Conservation (phyloP, 2,797 vertebrate genomes). For the Gallinago stenura region DNA sequence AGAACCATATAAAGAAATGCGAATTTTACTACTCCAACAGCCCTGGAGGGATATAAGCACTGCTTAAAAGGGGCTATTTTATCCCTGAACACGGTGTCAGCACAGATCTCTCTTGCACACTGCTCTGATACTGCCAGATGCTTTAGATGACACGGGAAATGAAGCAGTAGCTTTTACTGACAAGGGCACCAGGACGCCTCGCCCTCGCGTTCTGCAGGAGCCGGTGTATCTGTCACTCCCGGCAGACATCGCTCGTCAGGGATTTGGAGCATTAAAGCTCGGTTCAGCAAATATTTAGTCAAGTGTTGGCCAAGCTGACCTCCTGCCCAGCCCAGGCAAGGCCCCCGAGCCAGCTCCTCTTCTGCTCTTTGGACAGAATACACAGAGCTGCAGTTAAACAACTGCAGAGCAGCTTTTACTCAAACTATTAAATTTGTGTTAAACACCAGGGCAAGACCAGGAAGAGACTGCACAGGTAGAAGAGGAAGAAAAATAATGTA, state of each 20-base stretch:
- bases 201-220: background rate
- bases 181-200: background rate
- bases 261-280: background rate
- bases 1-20: rapidly evolving
- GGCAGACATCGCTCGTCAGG: rapidly evolving
- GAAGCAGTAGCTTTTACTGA: background rate
- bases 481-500: background rate
- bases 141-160: background rate
- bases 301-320: background rate
- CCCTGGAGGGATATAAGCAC: background rate
- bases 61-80: background rate
- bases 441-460: background rate
- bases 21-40: background rate
- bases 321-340: background rate
- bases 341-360: background rate
- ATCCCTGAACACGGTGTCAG: rapidly evolving
- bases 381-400: too few relatives aligned
- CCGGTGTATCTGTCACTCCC: background rate
- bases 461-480: background rate
- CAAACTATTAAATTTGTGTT: background rate
- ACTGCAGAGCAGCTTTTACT: background rate
- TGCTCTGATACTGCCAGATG: background rate
- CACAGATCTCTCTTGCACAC: background rate
- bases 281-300: background rate
- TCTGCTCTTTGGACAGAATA: background rate